A percentile compares a stretch with the other conserved stretches of the same genome.
Evolutionary conservation across 2,113 vertebrate species (phyloP).

Genomic region (Pteruthius melanotis): DNA sequence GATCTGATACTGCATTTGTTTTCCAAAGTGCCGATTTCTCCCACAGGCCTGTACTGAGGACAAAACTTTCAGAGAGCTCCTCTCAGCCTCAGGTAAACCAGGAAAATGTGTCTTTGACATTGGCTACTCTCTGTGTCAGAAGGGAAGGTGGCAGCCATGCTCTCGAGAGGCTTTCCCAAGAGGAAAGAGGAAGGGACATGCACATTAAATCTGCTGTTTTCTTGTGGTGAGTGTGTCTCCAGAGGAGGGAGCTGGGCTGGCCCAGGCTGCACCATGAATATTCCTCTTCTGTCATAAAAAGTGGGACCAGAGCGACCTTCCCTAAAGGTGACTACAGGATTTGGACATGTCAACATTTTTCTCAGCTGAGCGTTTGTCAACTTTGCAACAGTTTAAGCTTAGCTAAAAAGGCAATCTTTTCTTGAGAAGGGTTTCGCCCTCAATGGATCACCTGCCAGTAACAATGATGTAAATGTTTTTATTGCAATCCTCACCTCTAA

Average conservation of each 20-base stretch:
- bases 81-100: neutral
- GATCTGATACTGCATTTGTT: neutral
- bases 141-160: neutral
- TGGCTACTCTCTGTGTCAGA: neutral
- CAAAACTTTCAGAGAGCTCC: neutral
- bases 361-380: neutral
- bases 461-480: neutral
- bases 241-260: neutral
- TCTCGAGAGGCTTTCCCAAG: neutral
- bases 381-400: neutral
- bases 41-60: neutral
- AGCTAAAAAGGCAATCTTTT: neutral
- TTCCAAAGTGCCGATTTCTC: neutral
- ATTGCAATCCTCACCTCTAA: neutral
- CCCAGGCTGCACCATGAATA: neutral
- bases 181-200: neutral
- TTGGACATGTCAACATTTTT: neutral
- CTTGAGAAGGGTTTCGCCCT: no score
- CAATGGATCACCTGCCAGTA: neutral
- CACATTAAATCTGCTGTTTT: neutral
- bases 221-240: neutral
- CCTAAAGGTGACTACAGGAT: neutral
- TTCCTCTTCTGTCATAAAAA: neutral
- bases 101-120: neutral
- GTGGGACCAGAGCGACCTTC: fast-evolving